phyloP scores from a whole-genome alignment of 2,888 invertebrate genomes.

The Cosmopolites sordidus region DNA sequence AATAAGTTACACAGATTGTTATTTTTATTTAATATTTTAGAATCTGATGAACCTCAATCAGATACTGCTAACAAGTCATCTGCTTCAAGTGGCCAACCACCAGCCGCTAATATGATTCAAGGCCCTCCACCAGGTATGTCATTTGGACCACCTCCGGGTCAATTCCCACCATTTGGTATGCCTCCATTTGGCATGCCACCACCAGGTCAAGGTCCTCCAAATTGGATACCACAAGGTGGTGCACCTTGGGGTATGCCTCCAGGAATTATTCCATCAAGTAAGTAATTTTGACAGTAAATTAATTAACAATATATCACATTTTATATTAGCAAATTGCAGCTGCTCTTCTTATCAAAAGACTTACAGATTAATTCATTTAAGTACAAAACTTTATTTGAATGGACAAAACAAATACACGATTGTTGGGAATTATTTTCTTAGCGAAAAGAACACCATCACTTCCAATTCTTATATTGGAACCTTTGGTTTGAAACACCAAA shows the following conservation, averaged over 20 bases:
- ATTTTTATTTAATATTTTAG: constrained; percentile 6
- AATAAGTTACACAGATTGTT: too few relatives aligned
- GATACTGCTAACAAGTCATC: constrained; percentile 9
- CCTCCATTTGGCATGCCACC: constrained; percentile 69
- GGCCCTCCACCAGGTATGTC: constrained; percentile 52
- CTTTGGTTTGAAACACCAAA: too few relatives aligned
- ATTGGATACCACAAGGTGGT: constrained; percentile 41
- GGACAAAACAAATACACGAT: too few relatives aligned
- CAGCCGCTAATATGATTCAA: constrained; percentile 41
- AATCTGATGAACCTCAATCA: constrained; percentile 17
- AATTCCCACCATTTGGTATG: constrained; percentile 47
- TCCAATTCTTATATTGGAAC: too few relatives aligned
- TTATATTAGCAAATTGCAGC: too few relatives aligned
- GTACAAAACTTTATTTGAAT: too few relatives aligned
- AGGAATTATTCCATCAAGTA: constrained; percentile 47
- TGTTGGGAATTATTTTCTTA: too few relatives aligned
- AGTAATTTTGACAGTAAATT: too few relatives aligned
- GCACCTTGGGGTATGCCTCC: constrained; percentile 45
- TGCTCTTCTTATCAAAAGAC: too few relatives aligned
- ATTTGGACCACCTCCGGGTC: constrained; percentile 56
- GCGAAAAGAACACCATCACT: too few relatives aligned
- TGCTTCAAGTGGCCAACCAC: constrained; percentile 29
- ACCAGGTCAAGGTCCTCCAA: constrained; percentile 51
- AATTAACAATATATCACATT: too few relatives aligned
- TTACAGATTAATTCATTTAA: too few relatives aligned